Percentiles rank a stretch among this genome's conserved stretches.
Conservation (phyloP, 2,113 vertebrate genomes). For the Thomomys bottae region DNA sequence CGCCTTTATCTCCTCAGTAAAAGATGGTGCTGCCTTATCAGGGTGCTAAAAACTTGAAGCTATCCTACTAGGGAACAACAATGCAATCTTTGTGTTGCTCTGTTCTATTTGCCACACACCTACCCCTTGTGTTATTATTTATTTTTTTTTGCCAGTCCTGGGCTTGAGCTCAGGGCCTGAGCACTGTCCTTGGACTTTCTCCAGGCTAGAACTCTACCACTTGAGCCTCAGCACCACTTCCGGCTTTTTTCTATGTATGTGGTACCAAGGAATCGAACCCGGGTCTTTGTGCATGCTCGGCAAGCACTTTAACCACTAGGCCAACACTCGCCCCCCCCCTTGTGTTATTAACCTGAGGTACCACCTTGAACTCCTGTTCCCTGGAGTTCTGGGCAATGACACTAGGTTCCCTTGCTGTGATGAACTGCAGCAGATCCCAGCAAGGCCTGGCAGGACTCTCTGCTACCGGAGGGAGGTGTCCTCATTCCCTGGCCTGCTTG, state of each 20-base stretch:
- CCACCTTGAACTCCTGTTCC: neutral
- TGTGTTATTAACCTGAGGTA: neutral
- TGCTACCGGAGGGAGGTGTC: neutral
- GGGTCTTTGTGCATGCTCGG: too few relatives aligned
- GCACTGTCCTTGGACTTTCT: too few relatives aligned
- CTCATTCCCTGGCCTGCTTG: constrained; percentile 21
- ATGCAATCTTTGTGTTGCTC: neutral
- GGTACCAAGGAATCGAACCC: too few relatives aligned
- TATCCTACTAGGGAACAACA: neutral
- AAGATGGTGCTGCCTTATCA: neutral
- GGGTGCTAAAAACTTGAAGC: neutral
- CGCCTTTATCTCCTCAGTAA: neutral
- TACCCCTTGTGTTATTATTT: neutral
- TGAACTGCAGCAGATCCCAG: neutral
- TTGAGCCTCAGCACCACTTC: too few relatives aligned
- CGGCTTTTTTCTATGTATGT: too few relatives aligned
- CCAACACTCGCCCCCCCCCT: too few relatives aligned
- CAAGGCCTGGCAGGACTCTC: neutral
- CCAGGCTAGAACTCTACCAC: too few relatives aligned
- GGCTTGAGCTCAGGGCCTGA: too few relatives aligned
- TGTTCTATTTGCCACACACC: neutral
- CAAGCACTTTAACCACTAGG: too few relatives aligned
- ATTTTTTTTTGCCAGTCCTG: too few relatives aligned
- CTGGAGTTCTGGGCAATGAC: neutral
- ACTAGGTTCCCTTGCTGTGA: neutral